Conservation (phyloP, 2,888 invertebrate species). For the Hydrotaea cyrtoneurina region DNA sequence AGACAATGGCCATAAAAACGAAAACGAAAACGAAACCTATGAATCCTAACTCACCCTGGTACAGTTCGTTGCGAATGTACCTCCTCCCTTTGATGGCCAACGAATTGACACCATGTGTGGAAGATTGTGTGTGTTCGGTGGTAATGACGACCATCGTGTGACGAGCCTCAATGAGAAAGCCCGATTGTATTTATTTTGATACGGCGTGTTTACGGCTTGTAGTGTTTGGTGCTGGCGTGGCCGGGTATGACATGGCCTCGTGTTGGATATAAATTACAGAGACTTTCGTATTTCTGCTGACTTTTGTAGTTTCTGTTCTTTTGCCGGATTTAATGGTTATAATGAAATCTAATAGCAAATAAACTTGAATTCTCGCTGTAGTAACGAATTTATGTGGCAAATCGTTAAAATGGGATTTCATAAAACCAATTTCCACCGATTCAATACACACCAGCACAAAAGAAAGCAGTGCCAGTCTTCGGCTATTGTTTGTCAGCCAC, state of each 20-base stretch:
- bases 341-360: conserved; percentile 32
- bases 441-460: background rate
- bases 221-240: conserved; percentile 5
- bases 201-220: background rate
- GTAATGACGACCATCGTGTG: background rate
- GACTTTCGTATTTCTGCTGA: conserved; percentile 37
- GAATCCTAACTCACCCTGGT: background rate
- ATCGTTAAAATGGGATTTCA: conserved; percentile 20
- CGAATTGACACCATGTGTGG: conserved; percentile 9
- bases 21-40: conserved; percentile 16
- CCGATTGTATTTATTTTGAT: background rate
- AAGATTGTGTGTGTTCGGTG: background rate
- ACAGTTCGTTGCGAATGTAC: background rate
- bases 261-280: conserved; percentile 26
- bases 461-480: no score
- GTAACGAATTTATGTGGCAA: background rate
- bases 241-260: background rate
- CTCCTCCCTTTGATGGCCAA: background rate
- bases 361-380: conserved; percentile 19
- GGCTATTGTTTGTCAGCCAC: no score
- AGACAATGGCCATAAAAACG: conserved; percentile 37
- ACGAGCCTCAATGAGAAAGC: background rate
- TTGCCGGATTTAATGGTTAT: conserved; percentile 7
- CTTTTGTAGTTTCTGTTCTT: conserved; percentile 9
- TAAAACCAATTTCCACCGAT: conserved; percentile 8